These are phyloP conservation scores for Lagodon rhomboides DNA, from an alignment of 2,797 vertebrate species.

Conservation along the genomic window DNA sequence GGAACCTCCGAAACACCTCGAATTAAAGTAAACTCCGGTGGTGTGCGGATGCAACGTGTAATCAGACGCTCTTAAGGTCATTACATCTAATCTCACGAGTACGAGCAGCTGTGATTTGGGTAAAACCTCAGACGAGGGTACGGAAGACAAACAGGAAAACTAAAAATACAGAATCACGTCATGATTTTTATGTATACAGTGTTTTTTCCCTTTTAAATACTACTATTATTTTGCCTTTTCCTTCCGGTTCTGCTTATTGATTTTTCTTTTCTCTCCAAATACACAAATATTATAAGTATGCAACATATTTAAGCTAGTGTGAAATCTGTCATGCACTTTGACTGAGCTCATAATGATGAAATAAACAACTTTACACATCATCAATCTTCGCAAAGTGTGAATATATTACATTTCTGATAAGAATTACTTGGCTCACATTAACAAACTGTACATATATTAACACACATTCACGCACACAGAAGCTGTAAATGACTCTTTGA, in stretches of 20 bases:
- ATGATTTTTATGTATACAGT: background rate
- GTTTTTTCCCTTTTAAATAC: background rate
- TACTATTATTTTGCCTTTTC: background rate
- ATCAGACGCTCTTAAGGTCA: constrained; percentile 26
- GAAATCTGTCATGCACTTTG: background rate
- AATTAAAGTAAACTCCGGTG: constrained; percentile 41
- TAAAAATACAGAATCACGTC: background rate
- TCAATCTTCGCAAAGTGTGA: background rate
- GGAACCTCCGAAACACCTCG: background rate
- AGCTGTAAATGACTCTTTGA: background rate
- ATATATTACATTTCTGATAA: background rate
- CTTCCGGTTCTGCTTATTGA: background rate
- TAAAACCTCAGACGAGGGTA: background rate
- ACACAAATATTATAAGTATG: background rate
- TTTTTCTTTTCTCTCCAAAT: background rate
- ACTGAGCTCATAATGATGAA: background rate
- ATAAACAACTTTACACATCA: background rate
- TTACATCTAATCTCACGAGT: constrained; percentile 33
- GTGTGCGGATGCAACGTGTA: constrained; percentile 24
- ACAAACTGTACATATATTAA: background rate
- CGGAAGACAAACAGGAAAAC: background rate
- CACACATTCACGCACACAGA: background rate
- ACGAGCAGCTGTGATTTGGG: constrained; percentile 1
- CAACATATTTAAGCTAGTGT: background rate
- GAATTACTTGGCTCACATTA: background rate